Percentiles rank a stretch among this genome's conserved stretches.
These are phyloP conservation scores for Sminthopsis crassicaudata DNA, from an alignment of 2,113 vertebrate genomes.

Conservation along the genomic window DNA sequence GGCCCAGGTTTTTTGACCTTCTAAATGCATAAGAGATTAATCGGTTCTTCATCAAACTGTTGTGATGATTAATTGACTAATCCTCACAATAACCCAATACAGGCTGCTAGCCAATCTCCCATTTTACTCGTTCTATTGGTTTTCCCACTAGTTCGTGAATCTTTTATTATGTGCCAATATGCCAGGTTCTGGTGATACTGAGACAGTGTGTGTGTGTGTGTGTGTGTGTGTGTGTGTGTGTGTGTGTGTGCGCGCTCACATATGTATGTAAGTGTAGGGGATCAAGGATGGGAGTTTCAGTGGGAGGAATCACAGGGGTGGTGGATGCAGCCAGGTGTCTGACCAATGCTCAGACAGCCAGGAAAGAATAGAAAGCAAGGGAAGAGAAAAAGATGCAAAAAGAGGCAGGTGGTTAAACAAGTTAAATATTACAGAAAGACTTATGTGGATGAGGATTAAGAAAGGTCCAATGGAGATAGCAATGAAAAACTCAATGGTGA, in stretches of 20 bases:
- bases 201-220: neutral
- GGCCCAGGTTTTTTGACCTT: constrained; percentile 2
- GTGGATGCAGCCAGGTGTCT: neutral
- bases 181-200: neutral
- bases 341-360: neutral
- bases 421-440: neutral
- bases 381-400: neutral
- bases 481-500: neutral
- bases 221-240: neutral
- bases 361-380: neutral
- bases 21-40: constrained; percentile 63
- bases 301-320: neutral
- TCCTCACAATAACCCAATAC: constrained; percentile 35
- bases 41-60: constrained; percentile 65
- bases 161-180: neutral
- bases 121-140: neutral
- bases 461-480: neutral
- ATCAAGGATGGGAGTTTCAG: neutral
- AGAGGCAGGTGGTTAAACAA: neutral
- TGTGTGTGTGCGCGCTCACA: neutral
- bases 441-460: neutral
- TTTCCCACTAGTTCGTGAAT: neutral
- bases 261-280: neutral
- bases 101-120: constrained; percentile 39
- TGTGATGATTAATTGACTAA: constrained; percentile 67